Base-by-base conservation (phyloP, 2,888 invertebrate species). In the Troides oblongomaculatus region DNA sequence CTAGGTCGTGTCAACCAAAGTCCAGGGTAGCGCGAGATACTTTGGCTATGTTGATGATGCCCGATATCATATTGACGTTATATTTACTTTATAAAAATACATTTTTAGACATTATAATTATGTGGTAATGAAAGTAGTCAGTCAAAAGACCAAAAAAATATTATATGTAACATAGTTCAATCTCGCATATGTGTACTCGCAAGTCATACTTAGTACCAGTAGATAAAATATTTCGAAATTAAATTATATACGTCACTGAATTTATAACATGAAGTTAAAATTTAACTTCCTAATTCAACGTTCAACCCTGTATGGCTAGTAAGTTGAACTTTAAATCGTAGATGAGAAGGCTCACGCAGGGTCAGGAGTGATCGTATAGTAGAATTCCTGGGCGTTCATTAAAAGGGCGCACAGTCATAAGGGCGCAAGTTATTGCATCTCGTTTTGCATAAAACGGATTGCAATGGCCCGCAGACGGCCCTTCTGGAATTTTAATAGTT, bases 401-500 rank as follows among this genome's bases (percentile, higher is more conserved):
- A 85, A 83, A 66, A 79, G 81, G 76, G 74, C 79, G 79, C 76
- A 75, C 74, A 78, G 82, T 78, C 77, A 85, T 85, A 84, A 79
- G 78, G 80, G 71, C 72, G 72, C 73, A 78, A 80, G 83, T 86
- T 88, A 89, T 85, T 83, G 85, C 84, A 79, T 78, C 75, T 75
- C 79, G 81, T 87, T 89, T 89, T 88, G 89, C 89, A 89, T 89
- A 89, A 89, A 88, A 85, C 84, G 79, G 77, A 75, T 74, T 72
- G 75, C 71, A 68, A 71, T 73, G 70, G 66, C 71, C 68, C 75
- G 68, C 66, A 66, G 71, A 74, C 74, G 66, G 64, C 72, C 62
- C 71, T 72, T 61, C 39, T 58, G 74, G 87, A 87, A 89, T 88
- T 85, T 88, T 86, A 87, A 88, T 87, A 82, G 85, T 62, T 30